Percentiles rank a stretch among this genome's conserved stretches.
Evolutionary conservation across 2,888 invertebrate species (phyloP).

Genomic region (Melanostoma scalare): DNA sequence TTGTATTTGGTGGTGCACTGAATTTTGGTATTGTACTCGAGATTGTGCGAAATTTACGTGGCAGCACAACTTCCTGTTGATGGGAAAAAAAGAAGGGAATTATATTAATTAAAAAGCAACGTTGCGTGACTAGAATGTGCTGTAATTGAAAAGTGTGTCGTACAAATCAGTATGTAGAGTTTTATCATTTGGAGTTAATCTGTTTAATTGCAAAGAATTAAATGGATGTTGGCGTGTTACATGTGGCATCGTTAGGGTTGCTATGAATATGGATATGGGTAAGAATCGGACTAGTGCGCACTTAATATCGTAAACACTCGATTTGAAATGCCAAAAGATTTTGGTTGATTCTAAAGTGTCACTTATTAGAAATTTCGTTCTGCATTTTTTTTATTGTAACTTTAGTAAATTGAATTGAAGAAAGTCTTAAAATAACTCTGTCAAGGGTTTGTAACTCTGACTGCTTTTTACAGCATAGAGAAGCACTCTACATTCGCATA

Average conservation of each 20-base stretch:
- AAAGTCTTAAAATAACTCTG: too few species aligned
- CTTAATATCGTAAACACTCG: not conserved
- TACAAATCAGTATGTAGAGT: conserved; percentile 16
- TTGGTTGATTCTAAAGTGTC: too few species aligned
- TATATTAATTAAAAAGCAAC: conserved; percentile 53
- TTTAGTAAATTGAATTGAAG: too few species aligned
- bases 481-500: too few species aligned
- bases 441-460: too few species aligned
- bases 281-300: not conserved
- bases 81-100: conserved; percentile 41
- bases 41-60: conserved; percentile 90
- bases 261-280: not conserved
- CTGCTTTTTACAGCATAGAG: too few species aligned
- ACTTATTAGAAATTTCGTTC: too few species aligned
- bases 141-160: conserved; percentile 47
- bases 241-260: conserved; percentile 25
- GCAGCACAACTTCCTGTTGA: conserved; percentile 89
- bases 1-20: conserved; percentile 79
- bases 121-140: conserved; percentile 46
- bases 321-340: too few species aligned
- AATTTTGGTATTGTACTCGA: conserved; percentile 83
- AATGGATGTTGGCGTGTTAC: conserved; percentile 25
- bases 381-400: too few species aligned
- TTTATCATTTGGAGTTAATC: conserved; percentile 24
- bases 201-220: conserved; percentile 35